A percentile compares a stretch with the other conserved stretches of the same genome.
Evolutionary conservation across 2,888 invertebrate species (phyloP).

Genomic region (Lasioglossum pauxillum): DNA sequence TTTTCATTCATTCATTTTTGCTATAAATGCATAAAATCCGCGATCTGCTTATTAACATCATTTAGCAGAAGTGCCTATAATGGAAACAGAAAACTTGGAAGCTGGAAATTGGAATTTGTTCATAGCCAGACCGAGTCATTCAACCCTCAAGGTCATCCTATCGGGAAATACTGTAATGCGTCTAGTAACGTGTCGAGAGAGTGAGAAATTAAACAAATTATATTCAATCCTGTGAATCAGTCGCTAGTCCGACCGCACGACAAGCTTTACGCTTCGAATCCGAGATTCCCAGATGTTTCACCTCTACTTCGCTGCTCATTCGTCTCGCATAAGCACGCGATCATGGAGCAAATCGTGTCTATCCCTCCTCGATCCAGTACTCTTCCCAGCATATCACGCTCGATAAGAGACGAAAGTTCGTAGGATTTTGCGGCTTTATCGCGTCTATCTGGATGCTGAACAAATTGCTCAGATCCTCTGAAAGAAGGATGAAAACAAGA

Average conservation of each 20-base stretch:
- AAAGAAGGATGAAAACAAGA: conserved; percentile 24
- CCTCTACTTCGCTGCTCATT: conserved; percentile 13
- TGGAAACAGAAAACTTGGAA: too few species aligned
- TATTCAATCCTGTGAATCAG: background rate
- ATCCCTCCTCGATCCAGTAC: background rate
- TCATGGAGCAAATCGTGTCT: conserved; percentile 57
- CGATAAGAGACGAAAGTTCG: conserved; percentile 31
- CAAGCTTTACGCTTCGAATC: background rate
- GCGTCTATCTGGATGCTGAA: conserved; percentile 28
- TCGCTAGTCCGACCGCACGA: background rate
- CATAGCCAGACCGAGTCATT: too few species aligned
- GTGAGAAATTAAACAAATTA: conserved; percentile 16
- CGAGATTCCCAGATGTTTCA: conserved; percentile 10
- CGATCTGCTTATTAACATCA: too few species aligned
- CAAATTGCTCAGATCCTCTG: conserved; percentile 38
- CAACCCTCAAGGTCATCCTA: too few species aligned
- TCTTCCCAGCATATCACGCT: conserved; percentile 9
- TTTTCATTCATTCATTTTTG: too few species aligned
- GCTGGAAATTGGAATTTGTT: too few species aligned
- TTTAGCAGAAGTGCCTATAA: too few species aligned
- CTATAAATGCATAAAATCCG: too few species aligned
- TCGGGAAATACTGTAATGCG: too few species aligned
- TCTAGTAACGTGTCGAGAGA: too few species aligned
- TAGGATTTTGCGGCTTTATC: conserved; percentile 45
- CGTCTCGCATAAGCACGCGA: conserved; percentile 15